phyloP scores from a whole-genome alignment of 2,888 invertebrate species.

The Microplitis manilae region DNA sequence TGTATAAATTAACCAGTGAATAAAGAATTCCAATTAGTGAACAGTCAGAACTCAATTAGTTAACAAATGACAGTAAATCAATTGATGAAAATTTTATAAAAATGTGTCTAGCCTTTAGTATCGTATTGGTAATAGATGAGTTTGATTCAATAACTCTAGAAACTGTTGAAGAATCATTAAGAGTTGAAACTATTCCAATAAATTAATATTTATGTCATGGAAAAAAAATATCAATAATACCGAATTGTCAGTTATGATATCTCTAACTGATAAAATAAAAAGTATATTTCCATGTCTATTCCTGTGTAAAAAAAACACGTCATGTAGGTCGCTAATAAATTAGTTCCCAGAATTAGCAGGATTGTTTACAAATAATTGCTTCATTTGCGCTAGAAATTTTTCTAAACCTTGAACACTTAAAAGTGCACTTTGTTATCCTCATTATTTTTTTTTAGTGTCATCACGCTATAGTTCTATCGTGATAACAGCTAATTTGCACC shows the following conservation, averaged over 20 bases:
- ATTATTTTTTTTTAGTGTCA: not conserved
- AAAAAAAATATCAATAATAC: not conserved
- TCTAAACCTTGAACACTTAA: slow-evolving; percentile 21
- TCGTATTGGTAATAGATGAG: not conserved
- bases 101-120: not conserved
- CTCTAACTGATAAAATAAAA: not conserved
- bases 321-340: not conserved
- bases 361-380: not conserved
- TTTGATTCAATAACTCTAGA: not conserved
- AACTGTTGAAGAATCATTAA: not conserved
- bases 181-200: not conserved
- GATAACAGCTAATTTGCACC: no score
- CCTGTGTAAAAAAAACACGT: not conserved
- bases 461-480: not conserved
- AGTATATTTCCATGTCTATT: no score
- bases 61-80: not conserved
- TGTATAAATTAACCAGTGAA: not conserved
- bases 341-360: not conserved
- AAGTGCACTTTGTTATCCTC: not conserved
- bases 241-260: not conserved
- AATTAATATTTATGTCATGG: not conserved
- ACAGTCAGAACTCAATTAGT: not conserved
- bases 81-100: not conserved
- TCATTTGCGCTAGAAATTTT: slow-evolving; percentile 14
- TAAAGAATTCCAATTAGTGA: not conserved